phyloP scores from a whole-genome alignment of 2,888 invertebrate genomes.

The Caenorhabditis zanzibari region DNA sequence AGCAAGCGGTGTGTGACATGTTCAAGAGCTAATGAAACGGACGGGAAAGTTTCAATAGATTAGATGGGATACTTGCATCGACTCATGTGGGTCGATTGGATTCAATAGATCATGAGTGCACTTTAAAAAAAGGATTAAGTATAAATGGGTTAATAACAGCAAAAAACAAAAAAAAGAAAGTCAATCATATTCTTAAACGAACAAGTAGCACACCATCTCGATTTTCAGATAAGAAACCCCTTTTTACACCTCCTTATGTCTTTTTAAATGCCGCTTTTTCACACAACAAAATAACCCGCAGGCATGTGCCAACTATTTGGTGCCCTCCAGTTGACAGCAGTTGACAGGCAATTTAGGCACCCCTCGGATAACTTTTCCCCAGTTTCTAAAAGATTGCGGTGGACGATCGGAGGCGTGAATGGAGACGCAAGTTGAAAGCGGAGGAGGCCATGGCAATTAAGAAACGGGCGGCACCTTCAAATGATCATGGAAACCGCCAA shows the following conservation, averaged over 20 bases:
- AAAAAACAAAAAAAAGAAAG: too few relatives aligned
- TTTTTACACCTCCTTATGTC: background rate
- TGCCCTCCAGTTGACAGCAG: conserved; percentile 9
- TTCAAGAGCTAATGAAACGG: conserved; percentile 5
- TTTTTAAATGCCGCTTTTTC: too few relatives aligned
- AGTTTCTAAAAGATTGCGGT: conserved; percentile 50
- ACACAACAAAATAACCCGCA: background rate
- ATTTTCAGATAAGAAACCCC: background rate
- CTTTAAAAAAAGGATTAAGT: too few relatives aligned
- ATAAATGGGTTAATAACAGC: too few relatives aligned
- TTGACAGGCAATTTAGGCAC: conserved; percentile 54
- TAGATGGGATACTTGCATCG: background rate
- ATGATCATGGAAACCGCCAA: conserved; percentile 45
- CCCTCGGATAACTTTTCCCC: background rate
- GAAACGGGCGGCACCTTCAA: conserved; percentile 46
- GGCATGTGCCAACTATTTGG: background rate
- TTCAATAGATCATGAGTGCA: background rate
- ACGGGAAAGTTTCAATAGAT: background rate
- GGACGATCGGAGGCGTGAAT: conserved; percentile 49
- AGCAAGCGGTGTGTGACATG: too few relatives aligned
- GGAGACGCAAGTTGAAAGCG: conserved; percentile 56
- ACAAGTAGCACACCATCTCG: background rate
- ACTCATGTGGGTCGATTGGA: background rate
- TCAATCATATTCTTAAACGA: too few relatives aligned
- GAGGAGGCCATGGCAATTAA: background rate